Evolutionary conservation across 2,113 vertebrate species (phyloP), one percentile per base, ranked within the genome.

Genomic region (Scortum barcoo): DNA sequence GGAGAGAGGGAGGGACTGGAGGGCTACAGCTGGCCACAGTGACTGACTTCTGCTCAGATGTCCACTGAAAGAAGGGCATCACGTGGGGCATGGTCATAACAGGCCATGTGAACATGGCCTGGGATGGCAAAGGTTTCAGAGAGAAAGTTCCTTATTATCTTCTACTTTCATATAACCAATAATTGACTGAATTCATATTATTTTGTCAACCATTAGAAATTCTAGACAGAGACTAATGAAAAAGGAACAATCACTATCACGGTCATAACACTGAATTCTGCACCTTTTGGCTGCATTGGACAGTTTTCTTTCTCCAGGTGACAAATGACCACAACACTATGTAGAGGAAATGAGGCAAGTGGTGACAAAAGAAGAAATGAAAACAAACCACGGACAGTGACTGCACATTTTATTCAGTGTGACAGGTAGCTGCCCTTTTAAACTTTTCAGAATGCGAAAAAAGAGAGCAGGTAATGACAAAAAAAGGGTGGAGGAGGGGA

Each of bases 341-440:
- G 14, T 53, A 2, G 0, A 65, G 26, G 1, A 56, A 58, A 17
- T 80, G 17, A 67, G 20, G 63, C 2, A 30, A 56, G 30, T 33
- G 51, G 19, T 20, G 2, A 24, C 83, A 93, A 88, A 76, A 84
- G 66, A 91, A 90, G 85, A 76, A 88, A 91, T 92, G 90, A 90
- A 88, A 83, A 76, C 51, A 75, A 87, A 79, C 22, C 65, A 42
- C 28, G 86, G 88, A 92, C 89, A 91, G 84, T 85, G 84, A 78
- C 93, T 75, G 89, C 90, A 96, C 94, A 90, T 91, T 96, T 95
- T 95, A 93, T 95, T 93, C 90, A 91, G 86, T 84, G 91, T 90
- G 91, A 92, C 90, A 91, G 87, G 72, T 91, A 95, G 95, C 95
- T 94, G 94, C 92, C 93, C 86, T 88, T 92, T 88, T 85, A 86